These are phyloP conservation scores for Promerops cafer DNA, from an alignment of 2,113 vertebrate genomes.

Conservation along the genomic window DNA sequence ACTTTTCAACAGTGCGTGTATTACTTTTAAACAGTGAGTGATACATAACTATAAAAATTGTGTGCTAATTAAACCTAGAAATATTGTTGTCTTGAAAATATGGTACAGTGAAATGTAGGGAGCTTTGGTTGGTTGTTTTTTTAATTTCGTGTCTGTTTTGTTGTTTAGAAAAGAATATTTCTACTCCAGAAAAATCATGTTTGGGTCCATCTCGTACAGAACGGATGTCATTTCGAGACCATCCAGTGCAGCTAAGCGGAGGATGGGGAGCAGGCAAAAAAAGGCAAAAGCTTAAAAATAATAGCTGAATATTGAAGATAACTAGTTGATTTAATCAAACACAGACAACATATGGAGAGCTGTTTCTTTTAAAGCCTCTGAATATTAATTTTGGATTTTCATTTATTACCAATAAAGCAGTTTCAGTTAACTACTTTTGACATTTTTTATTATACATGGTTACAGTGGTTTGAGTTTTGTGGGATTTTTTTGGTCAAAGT, in stretches of 20 bases:
- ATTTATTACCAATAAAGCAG: not conserved
- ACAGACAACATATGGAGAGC: not conserved
- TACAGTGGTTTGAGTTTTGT: not conserved
- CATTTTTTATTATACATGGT: slow-evolving; percentile 32
- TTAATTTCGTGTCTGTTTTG: slow-evolving; percentile 54
- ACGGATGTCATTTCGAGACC: slow-evolving; percentile 84
- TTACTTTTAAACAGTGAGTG: not conserved
- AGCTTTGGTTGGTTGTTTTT: not conserved
- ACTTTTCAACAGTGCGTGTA: too few species aligned
- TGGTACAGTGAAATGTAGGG: not conserved
- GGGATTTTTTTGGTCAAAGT: slow-evolving; percentile 8
- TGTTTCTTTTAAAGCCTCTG: slow-evolving; percentile 43
- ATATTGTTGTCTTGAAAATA: not conserved
- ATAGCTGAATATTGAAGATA: not conserved
- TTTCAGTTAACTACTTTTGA: slow-evolving; percentile 12
- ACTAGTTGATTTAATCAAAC: not conserved
- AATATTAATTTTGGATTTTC: not conserved
- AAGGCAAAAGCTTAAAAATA: slow-evolving; percentile 66
- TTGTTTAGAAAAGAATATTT: slow-evolving; percentile 70
- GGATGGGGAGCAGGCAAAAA: slow-evolving; percentile 94
- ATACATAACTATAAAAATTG: not conserved
- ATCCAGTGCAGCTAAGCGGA: slow-evolving; percentile 78
- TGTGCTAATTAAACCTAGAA: not conserved
- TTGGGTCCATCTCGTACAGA: slow-evolving; percentile 74
- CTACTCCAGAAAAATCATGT: slow-evolving; percentile 61